Percentiles rank a stretch among this genome's conserved stretches.
These are phyloP conservation scores for Sinosuthora webbiana DNA, from an alignment of 2,113 vertebrate genomes.

Conservation along the genomic window DNA sequence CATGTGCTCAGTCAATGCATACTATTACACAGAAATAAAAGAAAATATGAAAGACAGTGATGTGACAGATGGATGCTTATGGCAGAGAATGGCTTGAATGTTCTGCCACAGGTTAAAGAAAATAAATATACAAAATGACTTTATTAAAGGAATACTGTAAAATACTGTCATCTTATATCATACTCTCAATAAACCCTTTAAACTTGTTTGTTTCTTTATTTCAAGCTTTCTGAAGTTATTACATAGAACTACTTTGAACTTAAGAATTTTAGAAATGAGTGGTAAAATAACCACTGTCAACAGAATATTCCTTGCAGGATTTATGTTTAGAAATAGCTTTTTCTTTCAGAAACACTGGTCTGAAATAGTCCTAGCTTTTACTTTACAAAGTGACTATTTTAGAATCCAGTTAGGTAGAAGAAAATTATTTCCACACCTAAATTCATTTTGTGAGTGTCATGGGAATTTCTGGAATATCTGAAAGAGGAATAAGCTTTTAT, in stretches of 20 bases:
- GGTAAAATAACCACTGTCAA: background rate
- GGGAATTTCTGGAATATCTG: background rate
- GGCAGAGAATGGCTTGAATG: background rate
- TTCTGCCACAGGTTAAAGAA: background rate
- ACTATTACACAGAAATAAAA: background rate
- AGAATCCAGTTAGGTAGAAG: background rate
- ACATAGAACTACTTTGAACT: background rate
- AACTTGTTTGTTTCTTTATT: background rate
- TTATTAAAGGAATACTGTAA: background rate
- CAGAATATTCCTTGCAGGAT: background rate
- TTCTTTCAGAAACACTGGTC: background rate
- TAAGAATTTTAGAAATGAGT: background rate
- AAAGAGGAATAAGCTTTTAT: background rate
- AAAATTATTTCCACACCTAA: background rate
- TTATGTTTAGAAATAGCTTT: background rate
- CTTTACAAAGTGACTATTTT: background rate
- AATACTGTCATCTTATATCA: background rate
- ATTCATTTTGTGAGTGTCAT: background rate
- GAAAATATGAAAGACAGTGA: background rate
- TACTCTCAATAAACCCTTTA: background rate
- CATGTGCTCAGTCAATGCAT: background rate
- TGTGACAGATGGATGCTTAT: constrained; percentile 10
- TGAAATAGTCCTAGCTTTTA: background rate
- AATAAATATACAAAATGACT: background rate
- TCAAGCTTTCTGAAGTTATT: background rate